Evolutionary conservation across 2,888 invertebrate genomes (phyloP).

Genomic region (Nomada fabriciana): DNA sequence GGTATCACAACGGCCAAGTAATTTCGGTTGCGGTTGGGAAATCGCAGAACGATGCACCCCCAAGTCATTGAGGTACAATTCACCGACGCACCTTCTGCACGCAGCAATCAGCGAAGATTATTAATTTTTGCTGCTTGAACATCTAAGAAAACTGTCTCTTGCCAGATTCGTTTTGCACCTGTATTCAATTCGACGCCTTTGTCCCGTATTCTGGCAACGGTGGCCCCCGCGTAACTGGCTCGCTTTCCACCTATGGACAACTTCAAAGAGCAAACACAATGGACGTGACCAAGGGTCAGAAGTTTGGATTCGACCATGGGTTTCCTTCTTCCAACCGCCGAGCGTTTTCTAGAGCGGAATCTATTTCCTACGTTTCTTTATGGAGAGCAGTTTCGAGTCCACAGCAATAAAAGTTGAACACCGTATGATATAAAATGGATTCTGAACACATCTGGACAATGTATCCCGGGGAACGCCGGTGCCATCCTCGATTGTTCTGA

Average conservation of each 20-base stretch:
- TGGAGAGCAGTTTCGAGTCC: conserved; percentile 27
- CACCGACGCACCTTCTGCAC: neutral
- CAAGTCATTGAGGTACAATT: conserved; percentile 6
- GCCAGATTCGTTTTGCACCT: neutral
- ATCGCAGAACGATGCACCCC: conserved; percentile 47
- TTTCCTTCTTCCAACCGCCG: neutral
- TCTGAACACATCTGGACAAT: conserved; percentile 25
- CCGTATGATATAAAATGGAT: conserved; percentile 25
- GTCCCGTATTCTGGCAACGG: neutral
- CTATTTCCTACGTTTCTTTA: conserved; percentile 35
- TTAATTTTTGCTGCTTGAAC: too few relatives aligned
- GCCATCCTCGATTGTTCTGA: conserved; percentile 9
- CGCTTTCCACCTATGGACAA: neutral
- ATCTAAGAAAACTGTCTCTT: too few relatives aligned
- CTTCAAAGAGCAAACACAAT: conserved; percentile 12
- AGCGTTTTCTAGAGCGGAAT: conserved; percentile 8
- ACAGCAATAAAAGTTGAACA: conserved; percentile 38
- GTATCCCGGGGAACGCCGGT: neutral
- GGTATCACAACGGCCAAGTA: conserved; percentile 45
- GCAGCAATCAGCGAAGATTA: neutral
- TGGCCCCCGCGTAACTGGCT: neutral
- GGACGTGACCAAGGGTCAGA: neutral
- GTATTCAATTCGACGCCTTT: neutral
- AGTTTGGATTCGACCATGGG: conserved; percentile 1
- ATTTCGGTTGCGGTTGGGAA: conserved; percentile 36